These are phyloP conservation scores for Petrosia ficiformis DNA, from an alignment of 37 sponge, comb jelly and placozoan genomes.

Conservation along the genomic window DNA sequence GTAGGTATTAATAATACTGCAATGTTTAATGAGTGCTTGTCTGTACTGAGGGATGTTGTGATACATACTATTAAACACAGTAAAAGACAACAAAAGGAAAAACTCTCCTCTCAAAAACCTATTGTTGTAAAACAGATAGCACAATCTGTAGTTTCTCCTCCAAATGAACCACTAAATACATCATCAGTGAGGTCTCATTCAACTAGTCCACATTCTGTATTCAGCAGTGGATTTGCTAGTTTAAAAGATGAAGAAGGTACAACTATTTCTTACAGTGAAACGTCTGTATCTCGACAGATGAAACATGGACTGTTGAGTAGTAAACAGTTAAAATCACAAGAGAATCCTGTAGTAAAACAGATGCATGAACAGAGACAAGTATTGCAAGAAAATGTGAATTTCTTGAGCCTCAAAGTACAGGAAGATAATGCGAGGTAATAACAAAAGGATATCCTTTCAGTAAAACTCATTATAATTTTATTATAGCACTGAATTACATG, in stretches of 20 bases:
- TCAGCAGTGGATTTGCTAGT: constrained; percentile 76
- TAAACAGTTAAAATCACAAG: neutral
- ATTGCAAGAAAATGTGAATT: constrained; percentile 22
- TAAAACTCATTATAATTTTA: too few relatives aligned
- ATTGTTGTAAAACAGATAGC: neutral
- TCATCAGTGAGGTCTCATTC: neutral
- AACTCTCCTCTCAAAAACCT: neutral
- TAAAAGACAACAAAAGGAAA: too few relatives aligned
- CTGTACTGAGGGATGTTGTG: constrained; percentile 56
- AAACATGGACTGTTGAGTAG: neutral
- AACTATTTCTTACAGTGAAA: neutral
- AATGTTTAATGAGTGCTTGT: constrained; percentile 68
- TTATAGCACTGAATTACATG: too few relatives aligned
- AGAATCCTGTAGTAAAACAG: neutral
- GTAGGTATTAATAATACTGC: constrained; percentile 56
- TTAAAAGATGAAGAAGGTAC: constrained; percentile 45
- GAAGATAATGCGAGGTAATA: constrained; percentile 51
- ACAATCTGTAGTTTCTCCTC: neutral
- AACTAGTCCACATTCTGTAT: constrained; percentile 31
- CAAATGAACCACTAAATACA: neutral
- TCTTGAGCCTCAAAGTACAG: constrained; percentile 30
- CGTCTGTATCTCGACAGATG: neutral
- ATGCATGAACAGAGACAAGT: constrained; percentile 21
- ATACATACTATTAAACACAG: constrained; percentile 39
- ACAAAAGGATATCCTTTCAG: too few relatives aligned